Percentiles rank a stretch among this genome's conserved stretches.
These are phyloP conservation scores for Spea hammondii DNA, from an alignment of 2,797 vertebrate genomes.

Conservation along the genomic window DNA sequence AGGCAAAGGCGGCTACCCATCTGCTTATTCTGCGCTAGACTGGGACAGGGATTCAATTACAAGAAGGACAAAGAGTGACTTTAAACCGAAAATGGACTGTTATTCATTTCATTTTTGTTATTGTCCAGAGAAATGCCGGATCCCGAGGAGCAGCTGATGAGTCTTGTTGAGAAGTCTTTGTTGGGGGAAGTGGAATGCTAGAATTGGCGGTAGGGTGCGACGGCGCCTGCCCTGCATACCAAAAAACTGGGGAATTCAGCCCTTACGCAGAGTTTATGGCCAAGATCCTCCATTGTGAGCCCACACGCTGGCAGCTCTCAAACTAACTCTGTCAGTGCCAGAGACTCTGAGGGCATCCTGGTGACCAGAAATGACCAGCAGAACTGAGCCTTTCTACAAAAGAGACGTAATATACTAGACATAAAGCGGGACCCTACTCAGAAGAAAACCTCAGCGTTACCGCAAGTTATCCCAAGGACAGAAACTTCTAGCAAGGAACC, in stretches of 20 bases:
- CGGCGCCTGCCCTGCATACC: constrained; percentile 49
- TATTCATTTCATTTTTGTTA: constrained; percentile 4
- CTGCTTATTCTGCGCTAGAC: constrained; percentile 7
- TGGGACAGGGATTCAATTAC: constrained; percentile 17
- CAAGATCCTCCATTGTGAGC: constrained; percentile 7
- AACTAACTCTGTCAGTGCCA: constrained; percentile 5
- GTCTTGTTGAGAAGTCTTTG: constrained; percentile 33
- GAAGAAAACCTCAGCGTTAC: too few species aligned
- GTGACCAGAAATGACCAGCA: too few species aligned
- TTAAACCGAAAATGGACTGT: constrained; percentile 7
- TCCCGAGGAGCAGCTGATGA: constrained; percentile 23
- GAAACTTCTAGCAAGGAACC: too few species aligned
- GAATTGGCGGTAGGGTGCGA: constrained; percentile 38
- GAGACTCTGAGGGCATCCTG: background rate
- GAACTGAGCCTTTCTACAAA: too few species aligned
- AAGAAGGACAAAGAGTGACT: constrained; percentile 27
- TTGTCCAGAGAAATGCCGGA: background rate
- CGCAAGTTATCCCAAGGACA: too few species aligned
- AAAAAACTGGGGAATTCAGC: constrained; percentile 29
- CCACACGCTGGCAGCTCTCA: background rate
- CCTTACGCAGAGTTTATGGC: background rate
- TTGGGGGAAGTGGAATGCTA: constrained; percentile 36
- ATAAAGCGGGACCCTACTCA: too few species aligned
- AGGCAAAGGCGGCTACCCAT: constrained; percentile 4
- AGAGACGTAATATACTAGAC: too few species aligned